phyloP scores from a whole-genome alignment of 1,140 invertebrate species.

The Archivesica marissinica region DNA sequence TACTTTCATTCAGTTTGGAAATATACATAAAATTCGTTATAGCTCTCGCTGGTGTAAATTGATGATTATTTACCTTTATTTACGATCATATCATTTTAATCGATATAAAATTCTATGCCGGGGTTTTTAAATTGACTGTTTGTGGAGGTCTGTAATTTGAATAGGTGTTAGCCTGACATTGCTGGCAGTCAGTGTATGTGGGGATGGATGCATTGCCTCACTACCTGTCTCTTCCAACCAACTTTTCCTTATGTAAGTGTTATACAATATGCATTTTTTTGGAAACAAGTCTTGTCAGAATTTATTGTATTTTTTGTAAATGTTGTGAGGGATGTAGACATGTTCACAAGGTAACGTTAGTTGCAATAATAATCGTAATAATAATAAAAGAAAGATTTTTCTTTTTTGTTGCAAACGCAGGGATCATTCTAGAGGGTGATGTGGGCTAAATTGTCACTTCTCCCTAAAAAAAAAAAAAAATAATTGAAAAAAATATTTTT shows the following conservation, averaged over 20 bases:
- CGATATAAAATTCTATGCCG: slow-evolving; percentile 30
- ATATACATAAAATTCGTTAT: slow-evolving; percentile 14
- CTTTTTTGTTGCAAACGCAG: too few relatives aligned
- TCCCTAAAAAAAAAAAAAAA: too few relatives aligned
- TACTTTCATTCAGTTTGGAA: too few relatives aligned
- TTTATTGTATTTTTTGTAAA: background rate
- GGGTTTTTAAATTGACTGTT: slow-evolving; percentile 11
- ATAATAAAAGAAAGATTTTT: too few relatives aligned
- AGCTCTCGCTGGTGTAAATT: slow-evolving; percentile 4
- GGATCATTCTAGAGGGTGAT: too few relatives aligned
- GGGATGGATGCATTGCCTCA: slow-evolving; percentile 10
- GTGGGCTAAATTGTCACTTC: too few relatives aligned
- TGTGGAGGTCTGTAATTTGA: slow-evolving; percentile 3
- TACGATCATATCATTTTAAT: slow-evolving; percentile 31
- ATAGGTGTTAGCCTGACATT: background rate
- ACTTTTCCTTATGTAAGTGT: slow-evolving; percentile 33
- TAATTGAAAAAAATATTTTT: too few relatives aligned
- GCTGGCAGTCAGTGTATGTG: background rate
- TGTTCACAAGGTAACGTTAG: background rate
- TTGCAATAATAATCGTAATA: background rate
- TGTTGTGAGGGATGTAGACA: background rate
- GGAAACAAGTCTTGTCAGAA: too few relatives aligned
- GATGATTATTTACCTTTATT: slow-evolving; percentile 29
- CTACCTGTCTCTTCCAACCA: slow-evolving; percentile 24
- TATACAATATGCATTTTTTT: background rate